phyloP scores from a whole-genome alignment of 2,113 vertebrate species.

The Embiotoca jacksoni region DNA sequence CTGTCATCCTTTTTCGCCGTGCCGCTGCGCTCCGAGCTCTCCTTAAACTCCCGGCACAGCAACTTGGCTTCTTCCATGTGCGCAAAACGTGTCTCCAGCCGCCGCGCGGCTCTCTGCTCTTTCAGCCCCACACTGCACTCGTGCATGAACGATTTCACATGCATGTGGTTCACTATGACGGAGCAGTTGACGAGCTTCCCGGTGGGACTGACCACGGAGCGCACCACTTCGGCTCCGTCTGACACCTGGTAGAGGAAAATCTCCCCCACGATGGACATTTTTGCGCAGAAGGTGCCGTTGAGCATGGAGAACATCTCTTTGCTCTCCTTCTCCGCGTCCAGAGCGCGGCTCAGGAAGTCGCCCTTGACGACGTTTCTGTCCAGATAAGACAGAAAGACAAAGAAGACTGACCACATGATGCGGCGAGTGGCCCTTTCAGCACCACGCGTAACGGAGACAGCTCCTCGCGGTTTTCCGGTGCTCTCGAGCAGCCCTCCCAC shows the following conservation, averaged over 20 bases:
- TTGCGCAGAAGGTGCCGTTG: slow-evolving; percentile 77
- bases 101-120: slow-evolving; percentile 25
- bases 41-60: slow-evolving; percentile 69
- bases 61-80: slow-evolving; percentile 70
- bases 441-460: slow-evolving; percentile 85
- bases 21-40: slow-evolving; percentile 29
- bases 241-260: slow-evolving; percentile 77
- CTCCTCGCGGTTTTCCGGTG: slow-evolving; percentile 58
- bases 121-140: slow-evolving; percentile 69
- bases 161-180: slow-evolving; percentile 56
- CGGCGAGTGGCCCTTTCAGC: slow-evolving; percentile 80
- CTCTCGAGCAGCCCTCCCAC: slow-evolving; percentile 38
- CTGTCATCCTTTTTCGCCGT: no score
- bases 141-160: slow-evolving; percentile 78
- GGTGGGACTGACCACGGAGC: slow-evolving; percentile 63
- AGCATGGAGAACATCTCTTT: slow-evolving; percentile 71
- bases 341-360: slow-evolving; percentile 53
- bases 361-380: slow-evolving; percentile 79
- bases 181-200: slow-evolving; percentile 76
- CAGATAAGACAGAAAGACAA: slow-evolving; percentile 83
- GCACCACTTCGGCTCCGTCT: slow-evolving; percentile 78
- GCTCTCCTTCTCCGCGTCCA: slow-evolving; percentile 73
- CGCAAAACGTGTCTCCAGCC: slow-evolving; percentile 55
- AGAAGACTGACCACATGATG: slow-evolving; percentile 84
- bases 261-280: slow-evolving; percentile 50